These are phyloP conservation scores for Bostrychus sinensis DNA, from an alignment of 2,113 vertebrate genomes.

Conservation along the genomic window DNA sequence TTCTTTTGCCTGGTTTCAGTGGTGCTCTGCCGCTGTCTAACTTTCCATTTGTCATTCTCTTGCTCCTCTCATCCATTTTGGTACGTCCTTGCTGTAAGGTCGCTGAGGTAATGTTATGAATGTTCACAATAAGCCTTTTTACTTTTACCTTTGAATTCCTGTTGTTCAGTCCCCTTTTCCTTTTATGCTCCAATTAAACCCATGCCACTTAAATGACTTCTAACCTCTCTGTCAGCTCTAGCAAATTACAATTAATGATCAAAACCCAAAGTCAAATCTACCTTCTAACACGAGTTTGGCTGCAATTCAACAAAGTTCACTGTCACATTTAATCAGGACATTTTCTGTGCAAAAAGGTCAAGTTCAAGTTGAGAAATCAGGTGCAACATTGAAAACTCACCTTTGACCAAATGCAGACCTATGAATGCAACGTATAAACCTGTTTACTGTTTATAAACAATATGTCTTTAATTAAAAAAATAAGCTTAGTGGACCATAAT, in stretches of 20 bases:
- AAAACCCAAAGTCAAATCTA: constrained; percentile 3
- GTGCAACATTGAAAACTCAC: no score
- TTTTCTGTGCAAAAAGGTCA: not conserved
- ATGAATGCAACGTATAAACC: no score
- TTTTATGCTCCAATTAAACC: not conserved
- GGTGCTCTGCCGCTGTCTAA: constrained; percentile 20
- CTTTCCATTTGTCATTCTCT: constrained; percentile 27
- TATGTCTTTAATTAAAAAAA: no score
- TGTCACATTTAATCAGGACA: not conserved
- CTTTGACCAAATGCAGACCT: no score
- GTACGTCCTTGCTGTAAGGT: constrained; percentile 60
- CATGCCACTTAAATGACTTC: not conserved
- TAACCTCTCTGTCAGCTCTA: not conserved
- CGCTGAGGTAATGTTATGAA: constrained; percentile 48
- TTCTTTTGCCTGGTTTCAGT: constrained; percentile 7
- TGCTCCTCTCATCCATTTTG: constrained; percentile 27
- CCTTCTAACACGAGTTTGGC: not conserved
- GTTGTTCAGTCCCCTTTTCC: not conserved
- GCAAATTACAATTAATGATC: constrained; percentile 14
- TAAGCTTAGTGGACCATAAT: no score
- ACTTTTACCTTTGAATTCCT: constrained; percentile 11
- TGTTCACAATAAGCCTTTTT: constrained; percentile 34
- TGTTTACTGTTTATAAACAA: no score
- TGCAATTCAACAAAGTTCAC: not conserved
- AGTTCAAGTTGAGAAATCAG: no score